Base-by-base conservation (phyloP, 2,888 invertebrate genomes). In the Phorcus lineatus region DNA sequence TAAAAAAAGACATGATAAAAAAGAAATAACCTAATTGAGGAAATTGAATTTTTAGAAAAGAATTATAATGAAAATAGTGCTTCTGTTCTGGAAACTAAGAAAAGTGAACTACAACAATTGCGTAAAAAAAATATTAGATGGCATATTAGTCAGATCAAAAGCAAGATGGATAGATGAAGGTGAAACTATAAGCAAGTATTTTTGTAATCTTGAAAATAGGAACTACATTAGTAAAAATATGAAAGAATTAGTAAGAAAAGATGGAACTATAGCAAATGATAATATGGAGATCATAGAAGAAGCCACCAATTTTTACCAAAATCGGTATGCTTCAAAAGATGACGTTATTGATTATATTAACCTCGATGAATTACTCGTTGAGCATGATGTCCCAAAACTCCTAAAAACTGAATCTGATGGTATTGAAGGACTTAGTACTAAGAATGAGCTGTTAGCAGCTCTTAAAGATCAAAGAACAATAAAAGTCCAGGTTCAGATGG, bases 401-500 rank as follows among this genome's bases (percentile, higher is more conserved):
- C 67, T 1, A 1, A 57, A 17, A 17, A 28, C 1, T 40, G 47
- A 36, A 31, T 53, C 16, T 19, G 3, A 54, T 40, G 9, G 17
- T 47, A 19, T 24, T 13, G 47, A 77, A 52, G 52, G 19, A 13
- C 53, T 24, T n/a, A 40, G 28, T 47, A 17, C 36, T 31, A 76
- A 47, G 36, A 47, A 19, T 19, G 24, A 80, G 36, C n/a, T 6
- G 2, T 24, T 22, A 62, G 13, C 1, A 13, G 54, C 22, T 24
- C 28, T 16, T 4, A 76, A 55, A 76, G 31, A 16, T 24, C 31
- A 28, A 54, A 76, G 36, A 76, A 76, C 54, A 28, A 76, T 16
- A 28, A 57, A 57, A 78, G 66, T 16, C 82, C 83, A 31, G 82
- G 82, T 17, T 74, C 62, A 3, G 67, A 74, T 53, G 83, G 81